Conservation (phyloP, 1,140 invertebrate species). For the Telenomus remus region DNA sequence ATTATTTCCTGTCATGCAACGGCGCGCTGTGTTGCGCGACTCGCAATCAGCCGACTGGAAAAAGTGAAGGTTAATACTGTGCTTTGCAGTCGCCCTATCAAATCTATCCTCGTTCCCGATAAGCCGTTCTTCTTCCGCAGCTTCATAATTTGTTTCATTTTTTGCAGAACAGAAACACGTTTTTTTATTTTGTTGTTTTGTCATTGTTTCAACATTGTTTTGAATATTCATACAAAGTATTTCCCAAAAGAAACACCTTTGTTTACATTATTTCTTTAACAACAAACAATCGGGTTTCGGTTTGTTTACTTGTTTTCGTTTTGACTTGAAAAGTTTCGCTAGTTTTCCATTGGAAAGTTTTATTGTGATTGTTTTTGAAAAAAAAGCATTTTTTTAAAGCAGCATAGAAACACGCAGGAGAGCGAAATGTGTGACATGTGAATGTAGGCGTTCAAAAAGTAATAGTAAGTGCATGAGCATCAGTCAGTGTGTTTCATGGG, state of each 20-base stretch:
- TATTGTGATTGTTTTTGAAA: not conserved
- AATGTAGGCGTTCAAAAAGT: conserved; percentile 10
- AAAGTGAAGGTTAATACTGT: conserved; percentile 53
- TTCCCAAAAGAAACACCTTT: no score
- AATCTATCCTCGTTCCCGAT: conserved; percentile 7
- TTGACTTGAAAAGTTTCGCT: no score
- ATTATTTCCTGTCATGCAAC: conserved; percentile 61
- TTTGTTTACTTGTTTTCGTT: no score
- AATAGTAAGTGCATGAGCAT: conserved; percentile 18
- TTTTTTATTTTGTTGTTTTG: no score
- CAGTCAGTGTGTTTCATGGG: conserved; percentile 26
- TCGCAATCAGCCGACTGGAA: conserved; percentile 43
- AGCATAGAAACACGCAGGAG: not conserved
- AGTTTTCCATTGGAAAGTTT: no score
- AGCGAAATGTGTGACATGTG: not conserved
- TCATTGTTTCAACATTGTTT: no score
- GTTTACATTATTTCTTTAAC: no score
- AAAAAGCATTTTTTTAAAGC: not conserved
- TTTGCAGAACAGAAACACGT: no score
- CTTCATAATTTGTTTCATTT: no score
- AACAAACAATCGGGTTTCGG: no score
- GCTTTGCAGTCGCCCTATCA: conserved; percentile 18
- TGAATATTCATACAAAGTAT: no score
- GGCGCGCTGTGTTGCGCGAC: conserved; percentile 44
- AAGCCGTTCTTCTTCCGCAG: not conserved